Base-by-base conservation (phyloP, 2,797 vertebrate species). In the Orientallactaga sibirica region DNA sequence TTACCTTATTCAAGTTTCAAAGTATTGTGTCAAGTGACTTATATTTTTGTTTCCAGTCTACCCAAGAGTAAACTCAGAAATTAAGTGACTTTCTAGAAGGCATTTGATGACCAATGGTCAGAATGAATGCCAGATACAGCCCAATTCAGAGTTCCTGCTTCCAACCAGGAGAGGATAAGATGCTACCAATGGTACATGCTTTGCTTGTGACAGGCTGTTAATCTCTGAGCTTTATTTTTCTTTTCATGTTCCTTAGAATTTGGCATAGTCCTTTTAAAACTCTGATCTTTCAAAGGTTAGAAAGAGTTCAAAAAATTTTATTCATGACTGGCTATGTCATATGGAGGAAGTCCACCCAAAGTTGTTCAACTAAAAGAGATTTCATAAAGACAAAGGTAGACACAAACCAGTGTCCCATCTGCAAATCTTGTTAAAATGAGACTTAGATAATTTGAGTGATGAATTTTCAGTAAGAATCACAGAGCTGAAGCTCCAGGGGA, bases 1-100 rank as follows among this genome's bases (percentile, higher is more conserved):
- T 82, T 80, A 61, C 12, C 2, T 86, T 64, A 84, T 78, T 94
- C 71, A 90, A 29, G 79, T 48, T 94, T 94, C 22, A 76, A 81
- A 95, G 14, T 79, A 83, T 76, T 92, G 33, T 64, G 1, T 66
- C 6, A 62, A 11, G 24, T 55, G 4, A 5, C 25, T 84, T 2
- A 37, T 41, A 58, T 62, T 80, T 93, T 80, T 80, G 27, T n/a
- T 29, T 20, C 6, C 14, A 83, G 4, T 77, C 33, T 83, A 37
- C 4, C 77, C 0, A 41, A 66, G 87, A 62, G 33, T 33, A 90
- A 55, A 77, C 37, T 81, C 64, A 83, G 12, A 88, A 77, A 89
- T 70, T 70, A 89, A 86, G 61, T 79, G 82, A 61, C 67, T 66
- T 71, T 5, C 37, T 67, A 24, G 61, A 79, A 25, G 70, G 55